Conservation (phyloP, 2,113 vertebrate genomes). For the Etheostoma cragini region DNA sequence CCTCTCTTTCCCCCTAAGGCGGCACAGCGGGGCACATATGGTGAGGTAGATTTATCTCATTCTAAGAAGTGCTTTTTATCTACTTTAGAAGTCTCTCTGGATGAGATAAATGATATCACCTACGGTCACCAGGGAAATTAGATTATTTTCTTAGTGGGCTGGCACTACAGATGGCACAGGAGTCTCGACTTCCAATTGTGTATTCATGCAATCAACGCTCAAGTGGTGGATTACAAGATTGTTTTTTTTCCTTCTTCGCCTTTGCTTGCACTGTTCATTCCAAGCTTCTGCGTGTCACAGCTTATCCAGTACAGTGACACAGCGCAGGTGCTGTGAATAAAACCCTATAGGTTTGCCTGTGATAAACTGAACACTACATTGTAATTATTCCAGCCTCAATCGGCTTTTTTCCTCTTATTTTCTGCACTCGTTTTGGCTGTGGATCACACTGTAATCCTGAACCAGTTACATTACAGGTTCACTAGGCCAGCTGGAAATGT, state of each 20-base stretch:
- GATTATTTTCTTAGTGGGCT: conserved; percentile 75
- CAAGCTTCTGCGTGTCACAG: conserved; percentile 3
- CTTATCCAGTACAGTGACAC: conserved; percentile 22
- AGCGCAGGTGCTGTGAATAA: background rate
- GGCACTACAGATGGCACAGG: conserved; percentile 68
- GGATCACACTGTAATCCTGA: background rate
- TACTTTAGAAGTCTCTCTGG: conserved; percentile 73
- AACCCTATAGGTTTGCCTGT: background rate
- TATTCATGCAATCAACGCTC: conserved; percentile 60
- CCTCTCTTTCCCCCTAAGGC: conserved; percentile 49
- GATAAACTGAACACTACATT: background rate
- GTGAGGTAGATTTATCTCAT: conserved; percentile 71
- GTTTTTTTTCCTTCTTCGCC: background rate
- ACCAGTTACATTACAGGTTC: conserved; percentile 28
- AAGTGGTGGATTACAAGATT: conserved; percentile 43
- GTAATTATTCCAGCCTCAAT: conserved; percentile 10
- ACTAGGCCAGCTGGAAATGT: conserved; percentile 33
- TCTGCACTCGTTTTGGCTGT: conserved; percentile 4
- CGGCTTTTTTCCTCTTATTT: background rate
- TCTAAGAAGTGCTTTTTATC: conserved; percentile 75
- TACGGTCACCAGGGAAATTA: conserved; percentile 78
- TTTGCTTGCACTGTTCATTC: conserved; percentile 9
- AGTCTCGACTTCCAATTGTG: conserved; percentile 55
- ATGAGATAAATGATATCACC: conserved; percentile 78
- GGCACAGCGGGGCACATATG: conserved; percentile 60